Base-by-base conservation (phyloP, 2,113 vertebrate genomes). In the Halichoeres trimaculatus region DNA sequence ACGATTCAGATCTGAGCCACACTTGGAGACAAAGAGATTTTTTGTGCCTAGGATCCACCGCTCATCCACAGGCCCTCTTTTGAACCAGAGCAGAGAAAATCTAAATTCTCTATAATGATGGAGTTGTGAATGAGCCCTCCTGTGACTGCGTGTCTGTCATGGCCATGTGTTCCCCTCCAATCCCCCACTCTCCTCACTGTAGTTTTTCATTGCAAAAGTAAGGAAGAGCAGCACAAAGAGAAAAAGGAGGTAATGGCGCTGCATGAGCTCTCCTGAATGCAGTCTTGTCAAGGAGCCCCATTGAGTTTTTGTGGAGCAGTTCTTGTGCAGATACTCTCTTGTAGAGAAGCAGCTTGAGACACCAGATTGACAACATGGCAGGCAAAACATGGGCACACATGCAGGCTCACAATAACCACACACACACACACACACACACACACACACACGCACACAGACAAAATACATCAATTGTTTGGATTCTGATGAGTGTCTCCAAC, bases 201-300 rank as follows among this genome's bases (percentile, higher is more conserved):
- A 74, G 58, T 59, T 71, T 77, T 62, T 75, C 76, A 61, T 68
- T 26, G 6, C 63, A 59, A 12, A 72, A 82, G 55, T 71, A 38
- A 57, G 51, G 70, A 70, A 61, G 78, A 89, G 30, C 11, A 58
- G 71, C 70, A 87, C 90, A 87, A 88, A 85, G 80, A 66, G 59
- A 52, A 83, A 64, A 6, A 30, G 30, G 77, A 62, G 56, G 73
- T 84, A 90, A 90, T 85, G 85, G 70, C 76, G 4, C 86, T 1
- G 69, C 86, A 58, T 83, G 87, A 87, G 76, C 72, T 85, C 43
- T 69, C 43, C 63, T 85, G 69, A 51, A 59, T 54, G 67, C 77
- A 54, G 60, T 48, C 70, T 79, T 54, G 73, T 34, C 24, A 73
- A 53, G 78, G 59, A 67, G 68, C 70, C 88, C 87, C 71, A 70